Conservation (phyloP, 2,113 vertebrate genomes). For the Drymodes brunneopygia region DNA sequence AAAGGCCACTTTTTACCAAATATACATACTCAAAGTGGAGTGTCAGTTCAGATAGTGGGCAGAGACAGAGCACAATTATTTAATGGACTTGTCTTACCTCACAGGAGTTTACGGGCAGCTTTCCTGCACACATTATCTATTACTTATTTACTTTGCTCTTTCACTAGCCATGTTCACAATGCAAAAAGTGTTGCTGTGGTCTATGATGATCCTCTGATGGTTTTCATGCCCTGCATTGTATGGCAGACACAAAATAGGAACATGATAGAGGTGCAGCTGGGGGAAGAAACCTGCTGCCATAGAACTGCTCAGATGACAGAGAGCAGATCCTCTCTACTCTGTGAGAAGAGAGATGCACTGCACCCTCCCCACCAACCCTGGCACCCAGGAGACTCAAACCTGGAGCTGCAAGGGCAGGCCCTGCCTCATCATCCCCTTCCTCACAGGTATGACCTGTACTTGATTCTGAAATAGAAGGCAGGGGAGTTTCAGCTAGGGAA, state of each 20-base stretch:
- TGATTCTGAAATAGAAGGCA: background rate
- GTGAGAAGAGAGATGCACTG: background rate
- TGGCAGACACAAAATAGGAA: background rate
- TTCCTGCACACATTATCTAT: background rate
- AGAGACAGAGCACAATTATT: background rate
- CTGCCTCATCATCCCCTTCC: background rate
- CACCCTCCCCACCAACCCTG: background rate
- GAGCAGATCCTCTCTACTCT: background rate
- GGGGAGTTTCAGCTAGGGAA: background rate
- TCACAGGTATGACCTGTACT: background rate
- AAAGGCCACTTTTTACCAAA: background rate
- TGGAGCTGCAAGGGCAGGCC: background rate
- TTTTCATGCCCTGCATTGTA: background rate
- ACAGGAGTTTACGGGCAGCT: background rate
- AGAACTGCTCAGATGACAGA: background rate
- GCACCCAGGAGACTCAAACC: background rate
- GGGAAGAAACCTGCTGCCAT: background rate
- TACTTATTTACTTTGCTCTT: background rate
- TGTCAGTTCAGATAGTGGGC: background rate
- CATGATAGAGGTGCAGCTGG: background rate
- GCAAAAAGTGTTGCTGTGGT: background rate
- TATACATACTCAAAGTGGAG: background rate
- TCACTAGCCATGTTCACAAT: fast-evolving
- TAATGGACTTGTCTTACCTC: background rate
- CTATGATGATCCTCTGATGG: background rate